Evolutionary conservation across 2,888 invertebrate genomes (phyloP).

Genomic region (Eupithecia subfuscata): DNA sequence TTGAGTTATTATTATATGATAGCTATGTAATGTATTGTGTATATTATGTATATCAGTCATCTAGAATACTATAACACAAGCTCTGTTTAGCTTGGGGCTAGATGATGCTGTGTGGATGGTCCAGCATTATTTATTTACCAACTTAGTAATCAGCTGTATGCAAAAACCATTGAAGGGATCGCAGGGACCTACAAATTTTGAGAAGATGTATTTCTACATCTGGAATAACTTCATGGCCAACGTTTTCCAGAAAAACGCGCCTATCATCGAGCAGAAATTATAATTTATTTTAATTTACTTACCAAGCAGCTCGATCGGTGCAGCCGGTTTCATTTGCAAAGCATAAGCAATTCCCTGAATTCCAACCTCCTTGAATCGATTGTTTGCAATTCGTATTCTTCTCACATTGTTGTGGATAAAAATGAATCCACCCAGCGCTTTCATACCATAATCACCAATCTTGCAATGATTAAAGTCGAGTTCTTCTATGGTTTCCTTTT

Average conservation of each 20-base stretch:
- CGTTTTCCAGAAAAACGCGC: neutral
- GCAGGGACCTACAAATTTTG: neutral
- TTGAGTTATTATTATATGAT: too few species aligned
- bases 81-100: too few species aligned
- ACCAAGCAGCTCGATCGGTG: constrained; percentile 78
- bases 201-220: neutral
- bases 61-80: too few species aligned
- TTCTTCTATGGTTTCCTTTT: constrained; percentile 81
- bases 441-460: constrained; percentile 85
- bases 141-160: too few species aligned
- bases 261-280: neutral
- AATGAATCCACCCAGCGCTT: constrained; percentile 85
- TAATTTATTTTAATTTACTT: constrained; percentile 11
- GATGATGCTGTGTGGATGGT: too few species aligned
- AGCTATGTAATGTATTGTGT: too few species aligned
- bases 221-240: neutral
- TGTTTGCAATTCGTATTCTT: constrained; percentile 81
- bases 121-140: too few species aligned
- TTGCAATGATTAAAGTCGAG: constrained; percentile 87
- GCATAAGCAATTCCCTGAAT: constrained; percentile 82
- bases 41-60: too few species aligned
- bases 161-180: too few species aligned
- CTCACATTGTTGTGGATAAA: constrained; percentile 75
- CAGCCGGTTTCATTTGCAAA: constrained; percentile 76
- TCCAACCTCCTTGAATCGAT: constrained; percentile 82